Conservation (phyloP, 2,888 invertebrate species). For the Ormyrus rosae region DNA sequence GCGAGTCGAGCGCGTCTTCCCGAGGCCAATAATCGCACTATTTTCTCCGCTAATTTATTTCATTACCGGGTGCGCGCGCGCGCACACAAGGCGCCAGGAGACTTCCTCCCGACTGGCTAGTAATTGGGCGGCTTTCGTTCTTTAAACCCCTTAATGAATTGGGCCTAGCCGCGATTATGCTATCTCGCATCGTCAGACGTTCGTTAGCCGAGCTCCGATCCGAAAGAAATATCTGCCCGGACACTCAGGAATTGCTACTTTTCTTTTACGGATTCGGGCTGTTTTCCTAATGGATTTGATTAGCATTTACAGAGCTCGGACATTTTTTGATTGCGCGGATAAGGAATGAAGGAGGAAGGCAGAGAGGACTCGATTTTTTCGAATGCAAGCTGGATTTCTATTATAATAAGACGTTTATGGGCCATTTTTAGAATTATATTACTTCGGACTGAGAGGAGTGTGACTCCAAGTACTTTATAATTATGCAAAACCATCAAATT, state of each 20-base stretch:
- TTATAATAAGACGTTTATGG: too few species aligned
- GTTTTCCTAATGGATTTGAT: too few species aligned
- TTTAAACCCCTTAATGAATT: constrained; percentile 70
- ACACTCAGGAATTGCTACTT: background rate
- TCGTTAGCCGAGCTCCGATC: background rate
- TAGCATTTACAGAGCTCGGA: too few species aligned
- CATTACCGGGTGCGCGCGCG: constrained; percentile 58
- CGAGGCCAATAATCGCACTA: constrained; percentile 65
- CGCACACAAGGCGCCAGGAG: constrained; percentile 52
- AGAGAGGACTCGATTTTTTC: too few species aligned
- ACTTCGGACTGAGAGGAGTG: too few species aligned
- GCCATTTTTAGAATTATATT: too few species aligned
- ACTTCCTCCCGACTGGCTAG: constrained; percentile 5
- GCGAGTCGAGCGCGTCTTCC: constrained; percentile 12
- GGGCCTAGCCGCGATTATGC: constrained; percentile 68
- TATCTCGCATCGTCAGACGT: constrained; percentile 59
- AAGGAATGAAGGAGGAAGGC: too few species aligned
- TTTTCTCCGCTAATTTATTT: constrained; percentile 68
- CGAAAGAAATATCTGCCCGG: background rate
- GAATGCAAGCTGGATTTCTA: too few species aligned
- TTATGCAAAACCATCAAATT: too few species aligned
- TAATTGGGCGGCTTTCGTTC: constrained; percentile 60
- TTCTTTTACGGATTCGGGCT: too few species aligned
- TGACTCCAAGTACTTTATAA: too few species aligned
- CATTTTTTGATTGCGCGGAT: too few species aligned